Evolutionary conservation across 2,888 invertebrate genomes (phyloP).

Genomic region (Anarsia innoxiella): DNA sequence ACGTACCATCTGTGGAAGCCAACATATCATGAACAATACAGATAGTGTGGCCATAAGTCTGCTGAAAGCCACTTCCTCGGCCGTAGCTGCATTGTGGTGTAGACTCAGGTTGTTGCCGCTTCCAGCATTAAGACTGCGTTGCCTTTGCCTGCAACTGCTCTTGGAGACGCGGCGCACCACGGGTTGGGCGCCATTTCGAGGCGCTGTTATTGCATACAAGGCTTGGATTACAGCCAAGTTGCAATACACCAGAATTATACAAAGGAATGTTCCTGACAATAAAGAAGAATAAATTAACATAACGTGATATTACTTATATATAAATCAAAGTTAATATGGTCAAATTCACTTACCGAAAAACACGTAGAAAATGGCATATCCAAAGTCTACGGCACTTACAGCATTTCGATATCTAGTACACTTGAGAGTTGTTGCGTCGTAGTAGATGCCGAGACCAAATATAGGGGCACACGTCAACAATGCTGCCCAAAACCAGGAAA

Average conservation of each 20-base stretch:
- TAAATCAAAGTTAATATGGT: neutral
- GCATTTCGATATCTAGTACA: conserved; percentile 86
- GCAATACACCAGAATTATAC: conserved; percentile 85
- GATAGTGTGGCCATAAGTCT: conserved; percentile 89
- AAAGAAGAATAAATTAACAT: conserved; percentile 15
- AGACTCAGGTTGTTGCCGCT: conserved; percentile 44
- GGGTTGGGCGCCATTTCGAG: conserved; percentile 42
- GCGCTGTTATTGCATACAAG: conserved; percentile 75
- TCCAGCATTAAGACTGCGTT: conserved; percentile 32
- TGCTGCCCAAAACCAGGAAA: conserved; percentile 81
- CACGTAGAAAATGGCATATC: conserved; percentile 86
- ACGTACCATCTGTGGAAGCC: conserved; percentile 91
- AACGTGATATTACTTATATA: neutral
- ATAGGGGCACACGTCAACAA: conserved; percentile 84
- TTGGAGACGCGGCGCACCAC: conserved; percentile 56
- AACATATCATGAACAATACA: conserved; percentile 87
- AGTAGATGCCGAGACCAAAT: conserved; percentile 83
- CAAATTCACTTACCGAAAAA: conserved; percentile 78
- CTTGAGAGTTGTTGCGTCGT: conserved; percentile 53
- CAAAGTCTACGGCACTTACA: conserved; percentile 75
- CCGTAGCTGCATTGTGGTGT: conserved; percentile 75
- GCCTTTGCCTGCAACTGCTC: conserved; percentile 45
- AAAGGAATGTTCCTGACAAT: conserved; percentile 82
- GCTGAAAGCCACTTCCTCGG: conserved; percentile 90
- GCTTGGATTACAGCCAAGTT: conserved; percentile 88